These are phyloP conservation scores for Macroglossus sobrinus DNA, from an alignment of 2,113 vertebrate genomes.

Conservation along the genomic window DNA sequence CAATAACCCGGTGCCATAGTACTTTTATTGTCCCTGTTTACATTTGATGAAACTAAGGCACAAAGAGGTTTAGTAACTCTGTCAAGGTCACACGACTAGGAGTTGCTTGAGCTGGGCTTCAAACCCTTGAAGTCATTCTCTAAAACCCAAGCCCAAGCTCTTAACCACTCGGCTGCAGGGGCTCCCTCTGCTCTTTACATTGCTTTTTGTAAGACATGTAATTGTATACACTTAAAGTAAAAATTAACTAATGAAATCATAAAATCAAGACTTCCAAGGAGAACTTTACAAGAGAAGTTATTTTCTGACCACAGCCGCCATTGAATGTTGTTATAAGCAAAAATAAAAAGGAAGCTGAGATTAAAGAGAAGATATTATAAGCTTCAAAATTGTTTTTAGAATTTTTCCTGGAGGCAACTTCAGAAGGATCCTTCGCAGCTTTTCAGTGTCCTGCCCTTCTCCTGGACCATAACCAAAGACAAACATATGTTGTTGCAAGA, in stretches of 20 bases:
- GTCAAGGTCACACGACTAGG: not conserved
- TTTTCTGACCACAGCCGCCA: slow-evolving; percentile 51
- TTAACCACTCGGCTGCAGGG: not conserved
- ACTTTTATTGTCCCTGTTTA: not conserved
- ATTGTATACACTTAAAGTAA: not conserved
- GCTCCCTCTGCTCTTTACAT: not conserved
- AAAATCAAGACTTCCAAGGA: slow-evolving; percentile 17
- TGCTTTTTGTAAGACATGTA: not conserved
- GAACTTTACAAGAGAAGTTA: slow-evolving; percentile 53
- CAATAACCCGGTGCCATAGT: not conserved
- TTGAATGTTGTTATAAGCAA: slow-evolving; percentile 62
- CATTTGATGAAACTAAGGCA: not conserved
- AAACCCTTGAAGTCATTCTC: not conserved
- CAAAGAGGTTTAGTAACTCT: not conserved
- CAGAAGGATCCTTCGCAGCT: slow-evolving; percentile 54
- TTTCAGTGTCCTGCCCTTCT: slow-evolving; percentile 60
- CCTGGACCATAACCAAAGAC: slow-evolving; percentile 64
- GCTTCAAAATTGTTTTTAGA: slow-evolving; percentile 62
- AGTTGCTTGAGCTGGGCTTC: not conserved
- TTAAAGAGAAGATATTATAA: slow-evolving; percentile 66
- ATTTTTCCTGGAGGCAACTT: slow-evolving; percentile 71
- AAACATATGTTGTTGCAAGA: slow-evolving; percentile 58
- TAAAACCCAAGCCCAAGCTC: not conserved
- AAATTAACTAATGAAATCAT: slow-evolving; percentile 38
- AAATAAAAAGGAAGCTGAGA: slow-evolving; percentile 54